Evolutionary conservation across 2,888 invertebrate species (phyloP), one percentile per base, ranked within the genome.

Genomic region (Netelia fuscicornis): DNA sequence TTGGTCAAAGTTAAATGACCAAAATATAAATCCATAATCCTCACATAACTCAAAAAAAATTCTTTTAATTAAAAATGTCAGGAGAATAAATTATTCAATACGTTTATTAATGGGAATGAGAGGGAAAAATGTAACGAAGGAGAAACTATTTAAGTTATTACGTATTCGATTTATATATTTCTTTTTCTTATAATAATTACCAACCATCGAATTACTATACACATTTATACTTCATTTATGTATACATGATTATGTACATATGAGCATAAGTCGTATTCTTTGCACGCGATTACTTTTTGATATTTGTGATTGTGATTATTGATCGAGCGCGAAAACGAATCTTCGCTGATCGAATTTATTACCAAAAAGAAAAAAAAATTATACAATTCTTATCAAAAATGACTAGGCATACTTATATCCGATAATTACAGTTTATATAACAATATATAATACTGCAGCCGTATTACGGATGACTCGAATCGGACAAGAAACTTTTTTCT

Each of bases 201-300:
- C 23, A 58, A 68, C 37, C 72, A 72, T 67, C 37, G 25, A 54
- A 79, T 79, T 30, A 42, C 83, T 83, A 75, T 83, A 79, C 52
- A 83, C 62, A 64, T 75, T 82, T 71, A 48, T 56, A 65, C 58
- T 65, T 71, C 48, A 68, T 78, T 79, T 78, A 20, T 81, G 81
- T 83, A 25, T 71, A 75, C 72, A 86, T 74, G 79, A 79, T 76
- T 81, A 84, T 82, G 58, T 85, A 85, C 81, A 85, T 48, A 76
- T 81, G 81, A 70, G 64, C 74, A 81, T 23, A 83, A 54, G 2
- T 64, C 65, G 64, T 58, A 23, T 56, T 76, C 62, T 25, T 62
- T 65, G 42, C 48, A 72, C 71, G 60, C 48, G 58, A 71, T 67
- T 67, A 23, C 9, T 76, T 37, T 37, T 70, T n/a, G 30, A 56